Conservation (phyloP, 2,113 vertebrate genomes). For the Corythornis cristatus region DNA sequence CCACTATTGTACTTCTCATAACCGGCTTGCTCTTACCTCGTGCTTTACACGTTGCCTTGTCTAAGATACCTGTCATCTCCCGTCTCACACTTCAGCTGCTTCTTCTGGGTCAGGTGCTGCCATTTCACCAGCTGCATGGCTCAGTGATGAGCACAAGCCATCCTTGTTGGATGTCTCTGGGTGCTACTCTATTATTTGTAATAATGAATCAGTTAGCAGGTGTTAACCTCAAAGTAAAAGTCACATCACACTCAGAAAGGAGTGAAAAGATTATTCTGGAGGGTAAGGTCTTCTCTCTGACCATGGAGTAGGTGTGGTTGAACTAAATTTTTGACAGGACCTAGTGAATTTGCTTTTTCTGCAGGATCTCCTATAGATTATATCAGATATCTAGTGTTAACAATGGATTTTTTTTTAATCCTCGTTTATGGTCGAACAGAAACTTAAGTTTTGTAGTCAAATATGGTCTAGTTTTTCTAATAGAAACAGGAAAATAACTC, state of each 20-base stretch:
- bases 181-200: neutral
- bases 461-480: neutral
- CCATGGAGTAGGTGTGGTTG: neutral
- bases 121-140: neutral
- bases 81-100: neutral
- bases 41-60: neutral
- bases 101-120: neutral
- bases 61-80: slow-evolving; percentile 24
- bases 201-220: neutral
- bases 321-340: neutral
- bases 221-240: neutral
- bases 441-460: neutral
- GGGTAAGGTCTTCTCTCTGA: neutral
- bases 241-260: neutral
- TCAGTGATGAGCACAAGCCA: neutral
- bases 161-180: neutral
- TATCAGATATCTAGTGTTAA: neutral
- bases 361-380: neutral
- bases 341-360: neutral
- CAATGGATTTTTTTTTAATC: neutral
- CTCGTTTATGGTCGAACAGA: neutral
- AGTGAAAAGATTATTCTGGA: neutral
- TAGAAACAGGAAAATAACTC: neutral
- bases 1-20: neutral
- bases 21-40: neutral